Percentiles rank a stretch among this genome's conserved stretches.
Conservation (phyloP, 2,797 vertebrate genomes). For the Chrysocyon brachyurus region DNA sequence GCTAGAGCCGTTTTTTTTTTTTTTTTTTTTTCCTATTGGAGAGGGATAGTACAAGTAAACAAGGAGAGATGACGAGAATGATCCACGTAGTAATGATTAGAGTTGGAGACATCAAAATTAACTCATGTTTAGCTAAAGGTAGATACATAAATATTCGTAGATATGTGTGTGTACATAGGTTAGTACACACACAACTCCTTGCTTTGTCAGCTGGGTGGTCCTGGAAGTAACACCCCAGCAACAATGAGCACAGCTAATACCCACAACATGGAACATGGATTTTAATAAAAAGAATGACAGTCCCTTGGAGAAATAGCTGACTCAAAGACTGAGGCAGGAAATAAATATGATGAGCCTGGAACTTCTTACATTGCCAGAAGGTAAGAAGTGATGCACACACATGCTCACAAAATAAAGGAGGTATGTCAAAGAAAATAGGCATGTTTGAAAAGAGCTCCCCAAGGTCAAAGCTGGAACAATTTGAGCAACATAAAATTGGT, state of each 20-base stretch:
- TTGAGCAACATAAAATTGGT: neutral
- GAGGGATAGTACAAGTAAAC: neutral
- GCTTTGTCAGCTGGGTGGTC: neutral
- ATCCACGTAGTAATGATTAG: neutral
- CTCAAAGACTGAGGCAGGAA: neutral
- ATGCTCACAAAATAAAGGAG: neutral
- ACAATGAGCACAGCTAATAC: neutral
- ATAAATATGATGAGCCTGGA: neutral
- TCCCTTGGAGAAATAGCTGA: neutral
- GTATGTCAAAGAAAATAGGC: neutral
- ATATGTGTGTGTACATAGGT: neutral
- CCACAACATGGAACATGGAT: neutral
- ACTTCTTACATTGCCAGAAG: neutral
- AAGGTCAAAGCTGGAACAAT: neutral
- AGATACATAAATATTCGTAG: neutral
- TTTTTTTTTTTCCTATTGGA: neutral
- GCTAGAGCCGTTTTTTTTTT: neutral
- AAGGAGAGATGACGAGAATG: neutral
- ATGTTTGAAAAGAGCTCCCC: neutral
- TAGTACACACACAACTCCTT: neutral
- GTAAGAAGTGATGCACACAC: neutral
- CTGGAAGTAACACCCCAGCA: neutral
- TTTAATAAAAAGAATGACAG: neutral
- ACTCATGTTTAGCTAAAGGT: neutral
- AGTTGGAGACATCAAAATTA: neutral